Base-by-base conservation (phyloP, 2,888 invertebrate genomes). In the Amphipyra tragopoginis region DNA sequence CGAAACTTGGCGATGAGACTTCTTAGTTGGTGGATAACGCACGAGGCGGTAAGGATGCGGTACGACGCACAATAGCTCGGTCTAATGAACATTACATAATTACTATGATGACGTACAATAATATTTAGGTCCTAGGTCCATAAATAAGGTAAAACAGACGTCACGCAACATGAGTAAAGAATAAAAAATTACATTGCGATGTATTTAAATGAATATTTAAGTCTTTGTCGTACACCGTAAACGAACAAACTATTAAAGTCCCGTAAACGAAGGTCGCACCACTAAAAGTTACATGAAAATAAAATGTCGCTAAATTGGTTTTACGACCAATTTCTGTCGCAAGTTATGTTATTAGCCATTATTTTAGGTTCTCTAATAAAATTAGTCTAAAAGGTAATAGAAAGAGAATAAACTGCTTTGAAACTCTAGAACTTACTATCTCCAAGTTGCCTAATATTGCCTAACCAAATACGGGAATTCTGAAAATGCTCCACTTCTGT, bases 301-400 rank as follows among this genome's bases (percentile, higher is more conserved):
- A 47, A 66, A 62, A 65, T 1, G 5, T n/a, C 21, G 10, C 39
- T 40, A 40, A 51, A 72, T 72, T 72, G 48, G 36, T 72, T 72
- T 56, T 39, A 49, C 39, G 48, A 49, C n/a, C 43, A 29, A 52
- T 66, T 48, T 66, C 33, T 36, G 15, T n/a, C 34, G 9, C 52
- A 44, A 53, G 38, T 68, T 45, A 42, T 34, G 34, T 38, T 40
- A 52, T 49, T 66, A 26, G 21, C n/a, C 15, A 57, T 57, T 55
- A 52, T 44, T 66, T 40, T 43, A 21, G 21, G 5, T 13, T 9
- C 33, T 26, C 47, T 43, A 51, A 48, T 52, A 49, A 72, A 72
- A 33, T 50, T 50, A 44, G 43, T 39, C 43, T 45, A 13, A 29
- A 49, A 50, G 43, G 43, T 38, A 49, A 5, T 54, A 43, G 11